These are phyloP conservation scores for Manacus vitellinus DNA, from an alignment of 2,113 vertebrate species.

Conservation along the genomic window DNA sequence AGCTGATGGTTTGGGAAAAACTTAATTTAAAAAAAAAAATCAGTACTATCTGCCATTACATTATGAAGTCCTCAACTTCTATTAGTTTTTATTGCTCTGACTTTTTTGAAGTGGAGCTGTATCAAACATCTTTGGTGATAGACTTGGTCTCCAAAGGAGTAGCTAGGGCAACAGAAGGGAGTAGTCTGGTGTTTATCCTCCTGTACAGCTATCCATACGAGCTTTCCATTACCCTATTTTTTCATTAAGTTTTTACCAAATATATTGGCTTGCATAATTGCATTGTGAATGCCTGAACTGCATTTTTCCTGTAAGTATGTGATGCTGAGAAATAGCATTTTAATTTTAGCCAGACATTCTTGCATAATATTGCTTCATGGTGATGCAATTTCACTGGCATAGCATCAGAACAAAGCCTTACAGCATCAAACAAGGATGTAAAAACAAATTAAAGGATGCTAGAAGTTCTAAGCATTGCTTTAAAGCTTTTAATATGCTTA, in stretches of 20 bases:
- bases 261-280: conserved; percentile 7
- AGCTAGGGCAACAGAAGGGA: neutral
- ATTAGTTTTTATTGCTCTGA: neutral
- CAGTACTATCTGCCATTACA: neutral
- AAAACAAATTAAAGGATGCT: conserved; percentile 60
- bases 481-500: conserved; percentile 50
- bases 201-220: neutral
- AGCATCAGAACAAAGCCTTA: conserved; percentile 54
- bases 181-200: neutral
- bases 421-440: conserved; percentile 31
- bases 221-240: conserved; percentile 7
- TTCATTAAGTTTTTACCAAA: conserved; percentile 17
- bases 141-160: neutral
- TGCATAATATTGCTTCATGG: conserved; percentile 22
- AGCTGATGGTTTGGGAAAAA: neutral
- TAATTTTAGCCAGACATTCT: conserved; percentile 58
- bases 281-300: neutral
- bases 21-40: neutral
- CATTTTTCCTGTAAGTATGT: conserved; percentile 6
- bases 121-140: neutral
- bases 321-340: conserved; percentile 34
- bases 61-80: neutral
- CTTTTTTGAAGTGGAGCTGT: neutral
- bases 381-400: conserved; percentile 53
- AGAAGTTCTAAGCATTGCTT: conserved; percentile 25